These are phyloP conservation scores for Scytalopus superciliaris DNA, from an alignment of 2,113 vertebrate species.

Conservation along the genomic window DNA sequence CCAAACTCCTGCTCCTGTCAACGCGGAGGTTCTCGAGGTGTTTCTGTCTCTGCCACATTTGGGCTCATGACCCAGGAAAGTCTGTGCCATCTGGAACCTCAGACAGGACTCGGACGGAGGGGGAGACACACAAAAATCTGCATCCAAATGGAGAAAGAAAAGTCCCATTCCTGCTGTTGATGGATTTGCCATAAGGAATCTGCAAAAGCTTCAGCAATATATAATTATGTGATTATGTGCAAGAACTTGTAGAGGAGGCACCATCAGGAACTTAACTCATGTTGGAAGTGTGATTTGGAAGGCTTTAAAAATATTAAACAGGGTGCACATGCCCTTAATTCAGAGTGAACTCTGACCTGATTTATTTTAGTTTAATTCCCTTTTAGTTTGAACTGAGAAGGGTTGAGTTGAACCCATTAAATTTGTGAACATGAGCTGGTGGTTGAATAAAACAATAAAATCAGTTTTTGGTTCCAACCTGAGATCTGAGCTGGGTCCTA, in stretches of 20 bases:
- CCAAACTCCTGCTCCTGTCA: background rate
- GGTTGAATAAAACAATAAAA: background rate
- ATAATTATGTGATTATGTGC: background rate
- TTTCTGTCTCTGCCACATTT: background rate
- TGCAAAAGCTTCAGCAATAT: background rate
- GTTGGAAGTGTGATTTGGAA: background rate
- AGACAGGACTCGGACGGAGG: background rate
- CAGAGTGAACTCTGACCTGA: background rate
- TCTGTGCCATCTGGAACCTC: background rate
- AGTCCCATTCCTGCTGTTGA: background rate
- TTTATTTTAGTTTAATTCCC: background rate
- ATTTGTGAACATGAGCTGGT: background rate
- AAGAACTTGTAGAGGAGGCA: background rate
- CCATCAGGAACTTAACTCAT: background rate
- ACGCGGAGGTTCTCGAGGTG: background rate
- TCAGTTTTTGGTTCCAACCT: fast-evolving
- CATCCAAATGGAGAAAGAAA: background rate
- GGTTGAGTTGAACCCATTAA: background rate
- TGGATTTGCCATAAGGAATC: background rate
- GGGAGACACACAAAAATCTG: background rate
- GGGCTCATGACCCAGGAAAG: background rate
- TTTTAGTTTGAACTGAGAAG: background rate
- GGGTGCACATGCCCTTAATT: background rate
- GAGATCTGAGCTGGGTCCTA: background rate
- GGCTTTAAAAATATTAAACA: background rate